Base-by-base conservation (phyloP, 2,797 vertebrate species). In the Pyrrhura leucotis region DNA sequence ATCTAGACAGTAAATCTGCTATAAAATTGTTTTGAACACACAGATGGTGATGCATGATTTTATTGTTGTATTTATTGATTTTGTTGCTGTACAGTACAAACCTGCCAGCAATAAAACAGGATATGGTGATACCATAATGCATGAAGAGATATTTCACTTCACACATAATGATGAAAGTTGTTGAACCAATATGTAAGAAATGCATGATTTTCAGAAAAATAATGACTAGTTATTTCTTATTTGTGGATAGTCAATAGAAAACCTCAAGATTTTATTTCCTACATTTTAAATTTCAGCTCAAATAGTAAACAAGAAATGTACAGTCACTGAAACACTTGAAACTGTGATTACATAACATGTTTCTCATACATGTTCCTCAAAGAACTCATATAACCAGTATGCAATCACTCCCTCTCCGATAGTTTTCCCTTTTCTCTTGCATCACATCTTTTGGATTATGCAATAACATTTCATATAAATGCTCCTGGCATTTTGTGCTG, bases 41-140 rank as follows among this genome's bases (percentile, higher is more conserved):
- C 53, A 90, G 82, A 78, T 53, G 42, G n/a, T 39, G 56, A 95
- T 66, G 61, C 53, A 75, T 77, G 50, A 84, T 93, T 96, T 96
- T 94, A 89, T 74, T 88, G 51, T 74, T 91, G 59, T 31, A 47
- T 95, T 85, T 93, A 88, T 96, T 93, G 79, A 86, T 88, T 96
- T 96, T 83, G 69, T 86, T 77, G 87, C 78, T n/a, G 56, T 85
- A 75, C 12, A 33, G 80, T 39, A 79, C 54, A 84, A 88, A 85
- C 56, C 53, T 93, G 47, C 33, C 53, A 59, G 76, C 47, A 84
- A 83, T 88, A 84, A 93, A 95, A 85, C 13, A 85, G 51, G 72
- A 63, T 37, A 39, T 18, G 47, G 86, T 81, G 89, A 54, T 47
- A 56, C 26, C 25, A 63, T 63, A 80, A 93, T 50, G 5, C 19